Conservation (phyloP, 2,113 vertebrate genomes). For the cattle (Bos taurus) region ARS-UCD2.0 NC_037344.1:70224001-70224500, state of each 20-base stretch:
- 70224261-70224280: neutral
- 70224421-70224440: constrained; percentile 21
- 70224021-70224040: neutral
- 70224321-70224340: neutral
- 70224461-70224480: neutral
- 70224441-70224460: neutral
- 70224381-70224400: neutral
- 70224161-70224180: neutral
- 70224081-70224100: neutral
- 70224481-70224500: neutral
- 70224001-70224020: neutral
- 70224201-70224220: constrained; percentile 1
- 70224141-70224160: neutral
- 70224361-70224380: neutral
- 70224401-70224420: neutral
- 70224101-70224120: neutral
- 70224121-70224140: neutral
- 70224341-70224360: neutral
- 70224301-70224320: neutral
- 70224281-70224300: neutral
- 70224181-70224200: neutral
- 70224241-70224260: neutral
- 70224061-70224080: neutral
- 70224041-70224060: neutral
- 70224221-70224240: neutral